Base-by-base conservation (phyloP, 2,113 vertebrate genomes). In the Crotalus horridus region DNA sequence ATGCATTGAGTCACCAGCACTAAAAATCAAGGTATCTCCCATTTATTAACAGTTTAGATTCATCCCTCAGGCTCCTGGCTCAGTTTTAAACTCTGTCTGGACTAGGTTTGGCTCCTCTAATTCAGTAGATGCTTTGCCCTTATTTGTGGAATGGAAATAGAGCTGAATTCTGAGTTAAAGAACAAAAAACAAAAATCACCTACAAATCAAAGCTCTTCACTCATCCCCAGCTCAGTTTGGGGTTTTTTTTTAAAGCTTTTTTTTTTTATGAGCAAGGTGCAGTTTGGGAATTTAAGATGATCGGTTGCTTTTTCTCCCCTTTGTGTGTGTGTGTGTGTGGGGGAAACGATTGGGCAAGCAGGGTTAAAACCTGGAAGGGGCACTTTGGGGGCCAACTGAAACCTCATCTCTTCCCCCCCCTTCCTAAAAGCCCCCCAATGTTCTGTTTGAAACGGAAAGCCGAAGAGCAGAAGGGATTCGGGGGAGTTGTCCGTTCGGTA, bases 341-440 rank as follows among this genome's bases (percentile, higher is more conserved):
- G 87, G 53, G 3, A 29, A 39, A 6, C 46, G 9, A 43, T 54
- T 5, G 21, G 39, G 43, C 21, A 20, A 21, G 55, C 54, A 89
- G 54, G 74, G 54, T 85, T 55, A 33, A 61, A 61, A 43, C 46
- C 56, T n/a, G 90, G 87, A 87, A 90, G 91, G 93, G 94, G 91
- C 91, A 94, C 91, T 93, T 95, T 95, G 90, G 93, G 91, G 91
- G 48, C 91, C 94, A 95, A 93, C 92, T 89, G 46, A 86, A 93
- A 54, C 64, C 26, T 8, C 24, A 53, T 56, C 8, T 81, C 17
- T 39, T 7, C 3, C 17, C 74, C 74, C 33, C 33, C 69, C 48
- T 6, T 48, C 46, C 46, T 7, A 48, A 51, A 51, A 8, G 20
- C 17, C 17, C 33, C 33, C 69, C 95, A 89, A 95, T 95, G 91